Percentiles rank a stretch among this genome's conserved stretches.
Evolutionary conservation across 2,113 vertebrate genomes (phyloP).

Genomic region (Rutilus rutilus): DNA sequence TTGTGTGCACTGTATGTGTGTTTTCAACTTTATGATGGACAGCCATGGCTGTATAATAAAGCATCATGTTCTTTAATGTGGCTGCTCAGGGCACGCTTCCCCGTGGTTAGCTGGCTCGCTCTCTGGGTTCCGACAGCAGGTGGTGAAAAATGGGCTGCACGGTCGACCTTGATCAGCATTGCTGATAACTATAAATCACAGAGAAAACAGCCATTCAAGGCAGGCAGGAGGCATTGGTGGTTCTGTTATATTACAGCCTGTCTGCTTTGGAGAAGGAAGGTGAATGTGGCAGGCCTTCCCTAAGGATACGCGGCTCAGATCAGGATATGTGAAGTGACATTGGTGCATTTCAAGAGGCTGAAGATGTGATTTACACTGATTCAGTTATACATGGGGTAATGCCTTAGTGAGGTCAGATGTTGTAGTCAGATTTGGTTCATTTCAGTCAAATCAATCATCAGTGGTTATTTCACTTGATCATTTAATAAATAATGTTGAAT

Average conservation of each 20-base stretch:
- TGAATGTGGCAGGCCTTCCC: not conserved
- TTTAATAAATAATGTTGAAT: not conserved
- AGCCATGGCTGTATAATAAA: conserved; percentile 27
- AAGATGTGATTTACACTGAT: not conserved
- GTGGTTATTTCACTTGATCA: not conserved
- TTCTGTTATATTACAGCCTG: conserved; percentile 23
- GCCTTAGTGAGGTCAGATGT: not conserved
- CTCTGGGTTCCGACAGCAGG: conserved; percentile 26
- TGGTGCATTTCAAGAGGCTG: not conserved
- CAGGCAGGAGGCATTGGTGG: conserved; percentile 4
- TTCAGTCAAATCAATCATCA: not conserved
- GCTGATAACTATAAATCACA: conserved; percentile 73
- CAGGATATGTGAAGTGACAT: not conserved
- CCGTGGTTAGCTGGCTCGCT: not conserved
- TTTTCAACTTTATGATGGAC: conserved; percentile 40
- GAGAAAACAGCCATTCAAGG: conserved; percentile 66
- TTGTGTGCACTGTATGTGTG: not conserved
- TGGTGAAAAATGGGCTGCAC: conserved; percentile 44
- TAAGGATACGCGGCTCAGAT: not conserved
- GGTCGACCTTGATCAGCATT: conserved; percentile 73
- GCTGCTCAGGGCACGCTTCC: not conserved
- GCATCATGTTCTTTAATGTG: conserved; percentile 33
- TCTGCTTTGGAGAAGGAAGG: not conserved
- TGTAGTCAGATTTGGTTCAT: not conserved
- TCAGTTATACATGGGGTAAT: not conserved